Base-by-base conservation (phyloP, 2,797 vertebrate species). In the Melanogrammus aeglefinus region DNA sequence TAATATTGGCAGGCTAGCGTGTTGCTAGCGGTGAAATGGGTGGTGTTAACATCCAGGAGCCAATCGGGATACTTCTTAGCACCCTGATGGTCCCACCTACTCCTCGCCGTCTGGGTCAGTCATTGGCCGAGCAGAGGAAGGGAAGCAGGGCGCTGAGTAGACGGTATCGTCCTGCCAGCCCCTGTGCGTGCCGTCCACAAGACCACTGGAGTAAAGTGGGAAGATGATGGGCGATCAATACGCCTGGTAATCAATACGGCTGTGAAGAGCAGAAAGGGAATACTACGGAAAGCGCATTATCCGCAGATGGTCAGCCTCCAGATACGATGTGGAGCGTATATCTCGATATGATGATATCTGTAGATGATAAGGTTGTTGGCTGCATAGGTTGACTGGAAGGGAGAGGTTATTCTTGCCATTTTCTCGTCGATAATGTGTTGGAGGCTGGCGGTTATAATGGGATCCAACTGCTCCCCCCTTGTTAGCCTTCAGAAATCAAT, bases 51-150 rank as follows among this genome's bases (percentile, higher is more conserved):
- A 41, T 6, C 16, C 3, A 78, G 31, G 4, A 80, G 38, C 86
- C 87, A 91, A 81, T 87, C 4, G 80, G 70, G 21, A 0, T 6
- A 0, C 9, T 18, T 21, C 8, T 63, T 2, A 0, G n/a, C 2
- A n/a, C 41, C 63, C 51, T 3, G 33, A 1, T 77, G 73, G n/a
- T 31, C 78, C 85, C 79, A 12, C 57, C 83, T 75, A 21, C 81
- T 72, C 21, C 38, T 31, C 73, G 10, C 41, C 18, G n/a, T 79
- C 38, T 76, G 31, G 72, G 2, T 6, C 7, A 6, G 16, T 33
- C 41, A 83, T 85, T 86, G 91, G 84, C 77, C 77, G 74, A 29
- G 21, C n/a, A 21, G n/a, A 66, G 57, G 18, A 27, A 18, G n/a
- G 3, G 2, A 14, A 27, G 57, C 57, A 24, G n/a, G 51, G 6